Evolutionary conservation across 2,113 vertebrate species (phyloP), one percentile per base, ranked within the genome.

Genomic region (Taxidea taxus): DNA sequence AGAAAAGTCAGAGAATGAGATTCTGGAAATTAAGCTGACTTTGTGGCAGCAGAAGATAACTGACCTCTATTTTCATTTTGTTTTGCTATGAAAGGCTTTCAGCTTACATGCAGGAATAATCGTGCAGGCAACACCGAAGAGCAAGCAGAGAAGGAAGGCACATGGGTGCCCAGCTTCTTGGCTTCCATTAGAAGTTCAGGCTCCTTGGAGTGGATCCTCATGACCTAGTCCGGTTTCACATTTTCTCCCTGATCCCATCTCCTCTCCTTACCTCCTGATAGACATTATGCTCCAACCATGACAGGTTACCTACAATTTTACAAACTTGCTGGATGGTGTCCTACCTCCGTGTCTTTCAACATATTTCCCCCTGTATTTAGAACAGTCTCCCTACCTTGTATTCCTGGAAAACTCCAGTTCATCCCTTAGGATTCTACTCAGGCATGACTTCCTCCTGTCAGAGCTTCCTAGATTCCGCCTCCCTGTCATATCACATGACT

Each of bases 11-110:
- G 80, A 34, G 31, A 97, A 94, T 95, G 58, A 93, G 56, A 95
- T 68, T 97, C 72, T 97, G 93, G 47, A 97, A 80, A 95, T 90
- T 93, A 85, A 91, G 66, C 62, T 96, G 51, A 78, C 58, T 92
- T 91, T 51, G 49, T 83, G 91, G 56, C 82, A 95, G 72, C 56
- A 95, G 62, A 91, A 95, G 91, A 95, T 84, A 96, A 82, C 58
- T 95, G 51, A 74, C 44, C 12, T 89, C 44, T 31, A n/a, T 91
- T 94, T 95, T 94, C 49, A 94, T 85, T 92, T 96, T 78, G 34
- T 91, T 97, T 97, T 91, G n/a, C 42, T 93, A n/a, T 66, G 42
- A 90, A 56, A 74, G 31, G 72, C 51, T 94, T 96, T 72, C 83
- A 91, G 62, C 23, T 93, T 66, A 90, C 14, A 86, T 75, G 31